phyloP scores from a whole-genome alignment of 2,113 vertebrate genomes.

The Chaetorhynchus papuensis region DNA sequence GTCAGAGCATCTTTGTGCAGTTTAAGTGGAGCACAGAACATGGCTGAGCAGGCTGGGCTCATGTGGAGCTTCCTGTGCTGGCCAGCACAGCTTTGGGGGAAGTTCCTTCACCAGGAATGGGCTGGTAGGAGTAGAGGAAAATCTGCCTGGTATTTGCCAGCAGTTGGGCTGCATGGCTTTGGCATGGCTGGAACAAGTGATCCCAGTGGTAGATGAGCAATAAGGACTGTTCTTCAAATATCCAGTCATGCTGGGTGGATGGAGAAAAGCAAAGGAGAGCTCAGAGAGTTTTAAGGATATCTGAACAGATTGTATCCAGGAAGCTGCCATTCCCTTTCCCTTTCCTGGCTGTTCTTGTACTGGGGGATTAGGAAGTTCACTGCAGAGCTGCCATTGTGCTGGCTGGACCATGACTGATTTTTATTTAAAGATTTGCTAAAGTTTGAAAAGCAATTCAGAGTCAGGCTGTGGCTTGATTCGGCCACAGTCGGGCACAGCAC shows the following conservation, averaged over 20 bases:
- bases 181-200: background rate
- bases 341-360: background rate
- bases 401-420: background rate
- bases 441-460: background rate
- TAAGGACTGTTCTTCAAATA: background rate
- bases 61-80: background rate
- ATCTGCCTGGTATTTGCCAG: background rate
- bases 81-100: background rate
- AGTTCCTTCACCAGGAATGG: background rate
- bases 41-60: background rate
- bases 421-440: background rate
- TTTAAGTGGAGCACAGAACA: background rate
- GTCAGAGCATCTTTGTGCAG: background rate
- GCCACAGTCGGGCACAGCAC: accelerated
- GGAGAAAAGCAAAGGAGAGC: background rate
- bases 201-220: background rate
- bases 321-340: background rate
- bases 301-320: background rate
- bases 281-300: background rate
- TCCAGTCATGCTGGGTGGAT: accelerated
- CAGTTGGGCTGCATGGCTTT: background rate
- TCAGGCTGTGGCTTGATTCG: background rate
- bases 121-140: background rate
- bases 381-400: background rate
- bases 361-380: background rate